phyloP scores from a whole-genome alignment of 2,113 vertebrate species.

The Megaceryle torquata region DNA sequence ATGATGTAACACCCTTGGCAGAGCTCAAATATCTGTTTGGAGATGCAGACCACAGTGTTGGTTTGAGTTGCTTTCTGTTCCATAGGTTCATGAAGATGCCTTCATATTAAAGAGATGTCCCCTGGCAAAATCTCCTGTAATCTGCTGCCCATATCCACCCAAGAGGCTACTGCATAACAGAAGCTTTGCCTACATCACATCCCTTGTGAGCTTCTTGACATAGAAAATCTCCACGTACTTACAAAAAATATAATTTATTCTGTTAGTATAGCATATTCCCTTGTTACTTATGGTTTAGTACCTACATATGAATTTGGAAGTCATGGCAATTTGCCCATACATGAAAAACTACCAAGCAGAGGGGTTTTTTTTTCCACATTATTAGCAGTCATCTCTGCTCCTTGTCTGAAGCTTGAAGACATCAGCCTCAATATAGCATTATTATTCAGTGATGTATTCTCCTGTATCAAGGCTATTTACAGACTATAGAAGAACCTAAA shows the following conservation, averaged over 20 bases:
- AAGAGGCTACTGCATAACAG: not conserved
- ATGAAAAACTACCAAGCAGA: not conserved
- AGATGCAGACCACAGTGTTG: not conserved
- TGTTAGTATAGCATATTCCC: not conserved
- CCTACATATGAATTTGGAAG: not conserved
- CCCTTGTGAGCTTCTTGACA: not conserved
- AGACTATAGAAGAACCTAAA: not conserved
- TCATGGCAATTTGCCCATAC: not conserved
- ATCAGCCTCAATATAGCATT: not conserved
- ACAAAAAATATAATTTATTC: not conserved
- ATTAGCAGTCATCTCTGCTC: not conserved
- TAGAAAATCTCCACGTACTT: not conserved
- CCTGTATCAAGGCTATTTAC: not conserved
- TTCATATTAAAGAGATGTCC: not conserved
- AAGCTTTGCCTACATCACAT: not conserved
- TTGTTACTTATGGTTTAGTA: not conserved
- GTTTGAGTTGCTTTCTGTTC: not conserved
- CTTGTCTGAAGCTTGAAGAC: not conserved
- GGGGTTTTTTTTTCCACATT: not conserved
- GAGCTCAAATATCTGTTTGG: not conserved
- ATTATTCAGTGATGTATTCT: not conserved
- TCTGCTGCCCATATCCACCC: not conserved
- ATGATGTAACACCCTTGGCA: constrained; percentile 7
- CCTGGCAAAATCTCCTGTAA: not conserved
- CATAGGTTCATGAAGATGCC: not conserved